Conservation (phyloP, 2,113 vertebrate genomes). For the Microtus oregoni region DNA sequence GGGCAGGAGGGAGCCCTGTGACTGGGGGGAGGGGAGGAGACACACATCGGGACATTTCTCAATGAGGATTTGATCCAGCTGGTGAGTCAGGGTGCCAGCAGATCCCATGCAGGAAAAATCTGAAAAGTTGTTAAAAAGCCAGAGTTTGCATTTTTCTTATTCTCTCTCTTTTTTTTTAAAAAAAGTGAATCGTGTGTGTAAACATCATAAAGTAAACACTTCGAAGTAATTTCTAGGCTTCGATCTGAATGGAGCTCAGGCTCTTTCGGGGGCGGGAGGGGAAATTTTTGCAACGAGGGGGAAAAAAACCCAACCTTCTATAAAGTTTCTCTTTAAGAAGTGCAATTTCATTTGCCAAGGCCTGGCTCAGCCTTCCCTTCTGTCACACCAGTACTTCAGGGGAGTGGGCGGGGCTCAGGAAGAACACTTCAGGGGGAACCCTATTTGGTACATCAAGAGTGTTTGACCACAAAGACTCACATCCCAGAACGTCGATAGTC, state of each 20-base stretch:
- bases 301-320: neutral
- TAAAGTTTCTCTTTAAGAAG: conserved; percentile 62
- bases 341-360: conserved; percentile 26
- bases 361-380: neutral
- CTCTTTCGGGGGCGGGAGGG: conserved; percentile 46
- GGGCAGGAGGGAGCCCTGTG: conserved; percentile 26
- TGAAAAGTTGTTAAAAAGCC: conserved; percentile 72
- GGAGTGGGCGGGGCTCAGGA: neutral
- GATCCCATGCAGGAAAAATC: conserved; percentile 68
- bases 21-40: neutral
- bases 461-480: neutral
- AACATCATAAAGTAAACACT: conserved; percentile 82
- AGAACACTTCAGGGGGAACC: conserved; percentile 25
- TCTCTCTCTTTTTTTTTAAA: neutral
- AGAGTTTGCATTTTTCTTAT: conserved; percentile 62
- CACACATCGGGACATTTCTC: conserved; percentile 52
- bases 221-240: conserved; percentile 64
- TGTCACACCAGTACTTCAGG: neutral
- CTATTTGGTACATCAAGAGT: conserved; percentile 57
- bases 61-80: conserved; percentile 57
- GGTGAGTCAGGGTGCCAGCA: conserved; percentile 70
- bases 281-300: conserved; percentile 10
- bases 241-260: conserved; percentile 52
- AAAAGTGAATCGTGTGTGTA: conserved; percentile 77
- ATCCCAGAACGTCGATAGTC: neutral